Base-by-base conservation (phyloP, 2,888 invertebrate genomes). In the Zeuzera pyrina region DNA sequence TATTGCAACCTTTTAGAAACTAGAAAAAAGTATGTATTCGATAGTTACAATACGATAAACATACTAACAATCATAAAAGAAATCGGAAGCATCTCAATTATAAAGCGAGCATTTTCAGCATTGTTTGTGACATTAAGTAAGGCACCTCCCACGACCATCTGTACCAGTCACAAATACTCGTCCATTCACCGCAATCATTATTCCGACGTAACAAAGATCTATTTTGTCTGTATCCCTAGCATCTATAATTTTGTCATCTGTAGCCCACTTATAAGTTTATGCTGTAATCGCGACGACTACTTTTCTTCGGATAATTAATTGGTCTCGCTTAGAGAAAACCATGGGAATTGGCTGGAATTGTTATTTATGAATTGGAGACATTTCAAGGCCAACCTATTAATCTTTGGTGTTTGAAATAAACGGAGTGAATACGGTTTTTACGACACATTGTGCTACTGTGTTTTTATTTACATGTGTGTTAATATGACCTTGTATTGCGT, bases 291-390 rank as follows among this genome's bases (percentile, higher is more conserved):
- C 63, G 65, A 71, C 62, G 71, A 70, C 71, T 57, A 57, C 52
- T 53, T 66, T 63, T 55, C 58, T 54, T 54, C 39, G 33, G 47
- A 42, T 69, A 69, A 71, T 70, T 71, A 70, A 71, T 72, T 71
- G 56, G 58, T 57, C 57, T 36, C 49, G 63, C 57, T 64, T 49
- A 60, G 72, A 67, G 70, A 72, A 72, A 72, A 68, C 71, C 48
- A 66, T 66, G 66, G 52, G 65, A 66, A 54, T 47, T n/a, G n/a
- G n/a, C n/a, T n/a, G n/a, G n/a, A n/a, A n/a, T n/a, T n/a, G n/a
- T n/a, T n/a, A n/a, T n/a, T n/a, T n/a, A n/a, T n/a, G n/a, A n/a
- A n/a, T n/a, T n/a, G n/a, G n/a, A n/a, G n/a, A n/a, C n/a, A n/a
- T n/a, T n/a, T n/a, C n/a, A n/a, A n/a, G n/a, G n/a, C n/a, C n/a